A percentile compares a stretch with the other conserved stretches of the same genome.
phyloP scores from a whole-genome alignment of 2,797 vertebrate genomes.

The Crypturellus tataupa region DNA sequence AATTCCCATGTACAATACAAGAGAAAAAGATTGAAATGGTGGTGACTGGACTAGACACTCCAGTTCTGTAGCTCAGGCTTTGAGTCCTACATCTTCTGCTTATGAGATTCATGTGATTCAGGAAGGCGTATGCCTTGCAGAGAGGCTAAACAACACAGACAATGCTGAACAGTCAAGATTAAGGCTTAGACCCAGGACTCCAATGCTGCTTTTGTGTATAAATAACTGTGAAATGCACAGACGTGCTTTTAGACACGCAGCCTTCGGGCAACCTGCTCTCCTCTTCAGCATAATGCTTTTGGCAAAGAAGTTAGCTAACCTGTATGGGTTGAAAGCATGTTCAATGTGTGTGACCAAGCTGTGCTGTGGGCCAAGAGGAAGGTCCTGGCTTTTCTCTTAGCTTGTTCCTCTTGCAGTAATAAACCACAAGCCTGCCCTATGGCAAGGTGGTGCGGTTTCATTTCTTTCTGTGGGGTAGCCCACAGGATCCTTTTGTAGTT shows the following conservation, averaged over 20 bases:
- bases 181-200: not conserved
- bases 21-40: not conserved
- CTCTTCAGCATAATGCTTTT: too few species aligned
- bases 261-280: too few species aligned
- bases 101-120: not conserved
- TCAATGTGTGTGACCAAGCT: not conserved
- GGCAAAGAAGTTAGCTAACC: not conserved
- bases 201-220: not conserved
- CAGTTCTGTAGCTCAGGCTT: not conserved
- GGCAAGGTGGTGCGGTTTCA: not conserved
- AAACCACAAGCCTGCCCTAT: not conserved
- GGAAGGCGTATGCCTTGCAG: accelerated
- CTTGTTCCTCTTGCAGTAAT: not conserved
- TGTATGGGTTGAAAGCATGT: not conserved
- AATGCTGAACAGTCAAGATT: not conserved
- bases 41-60: not conserved
- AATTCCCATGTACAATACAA: not conserved
- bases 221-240: not conserved
- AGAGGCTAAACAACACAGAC: not conserved
- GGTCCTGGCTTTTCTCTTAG: not conserved
- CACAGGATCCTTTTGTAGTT: not conserved
- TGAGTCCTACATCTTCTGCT: not conserved
- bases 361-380: not conserved
- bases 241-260: not conserved
- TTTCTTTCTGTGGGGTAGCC: not conserved